These are phyloP conservation scores for Yponomeuta sedellus DNA, from an alignment of 2,888 invertebrate species.

Conservation along the genomic window DNA sequence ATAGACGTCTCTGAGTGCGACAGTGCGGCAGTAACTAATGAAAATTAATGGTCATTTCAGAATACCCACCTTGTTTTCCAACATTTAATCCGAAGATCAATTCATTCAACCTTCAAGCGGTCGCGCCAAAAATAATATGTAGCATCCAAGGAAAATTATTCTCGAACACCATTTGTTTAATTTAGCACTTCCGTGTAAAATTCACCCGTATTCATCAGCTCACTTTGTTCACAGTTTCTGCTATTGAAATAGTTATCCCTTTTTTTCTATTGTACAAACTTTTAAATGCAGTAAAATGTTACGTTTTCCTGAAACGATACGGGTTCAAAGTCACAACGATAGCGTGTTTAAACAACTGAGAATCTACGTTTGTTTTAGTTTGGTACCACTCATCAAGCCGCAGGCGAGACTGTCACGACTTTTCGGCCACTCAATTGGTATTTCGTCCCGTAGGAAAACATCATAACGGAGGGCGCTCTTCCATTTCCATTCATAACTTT, in stretches of 20 bases:
- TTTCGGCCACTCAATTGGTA: neutral
- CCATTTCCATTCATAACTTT: neutral
- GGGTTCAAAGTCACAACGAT: neutral
- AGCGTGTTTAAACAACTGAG: neutral
- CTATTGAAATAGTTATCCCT: too few species aligned
- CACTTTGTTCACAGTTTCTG: neutral
- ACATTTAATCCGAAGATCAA: neutral
- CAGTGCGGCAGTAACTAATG: too few species aligned
- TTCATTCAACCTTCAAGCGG: too few species aligned
- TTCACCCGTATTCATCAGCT: neutral
- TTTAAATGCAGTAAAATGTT: neutral
- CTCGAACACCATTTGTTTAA: too few species aligned
- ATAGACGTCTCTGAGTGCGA: too few species aligned
- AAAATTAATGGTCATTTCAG: too few species aligned
- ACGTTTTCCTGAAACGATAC: neutral
- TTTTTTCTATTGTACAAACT: neutral
- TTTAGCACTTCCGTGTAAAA: too few species aligned
- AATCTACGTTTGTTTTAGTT: neutral
- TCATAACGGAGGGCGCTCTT: neutral
- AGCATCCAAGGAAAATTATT: too few species aligned
- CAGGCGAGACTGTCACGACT: neutral
- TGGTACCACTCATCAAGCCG: neutral
- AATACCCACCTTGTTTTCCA: neutral
- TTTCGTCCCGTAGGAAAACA: neutral
- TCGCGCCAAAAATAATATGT: too few species aligned